Evolutionary conservation across 1,140 invertebrate species (phyloP).

Genomic region (Zaprionus africanus): DNA sequence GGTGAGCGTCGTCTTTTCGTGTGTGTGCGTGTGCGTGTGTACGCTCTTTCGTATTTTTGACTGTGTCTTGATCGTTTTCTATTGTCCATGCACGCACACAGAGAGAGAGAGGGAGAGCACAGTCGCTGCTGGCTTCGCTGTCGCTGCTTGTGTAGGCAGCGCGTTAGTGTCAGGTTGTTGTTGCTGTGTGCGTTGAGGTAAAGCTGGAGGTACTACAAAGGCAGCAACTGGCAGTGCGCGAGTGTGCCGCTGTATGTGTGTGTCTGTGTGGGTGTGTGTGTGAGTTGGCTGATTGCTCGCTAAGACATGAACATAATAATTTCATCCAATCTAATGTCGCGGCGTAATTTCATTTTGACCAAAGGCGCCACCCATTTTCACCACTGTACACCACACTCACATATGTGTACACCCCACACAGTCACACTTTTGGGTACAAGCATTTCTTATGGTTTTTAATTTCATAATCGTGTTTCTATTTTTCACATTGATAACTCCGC

Average conservation of each 20-base stretch:
- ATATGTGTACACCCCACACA: not conserved
- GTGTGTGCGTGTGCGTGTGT: slow-evolving; percentile 24
- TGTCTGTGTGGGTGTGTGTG: slow-evolving; percentile 30
- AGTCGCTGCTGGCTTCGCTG: not conserved
- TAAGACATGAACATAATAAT: slow-evolving; percentile 59
- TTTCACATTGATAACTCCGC: slow-evolving; percentile 70
- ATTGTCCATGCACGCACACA: slow-evolving; percentile 60
- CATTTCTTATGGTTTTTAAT: slow-evolving; percentile 43
- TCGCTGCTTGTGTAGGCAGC: slow-evolving; percentile 21
- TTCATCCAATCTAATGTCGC: slow-evolving; percentile 74
- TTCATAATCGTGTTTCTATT: slow-evolving; percentile 81
- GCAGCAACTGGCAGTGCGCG: slow-evolving; percentile 1
- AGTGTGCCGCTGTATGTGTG: slow-evolving; percentile 14
- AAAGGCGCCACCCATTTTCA: slow-evolving; percentile 70
- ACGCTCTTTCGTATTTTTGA: slow-evolving; percentile 24
- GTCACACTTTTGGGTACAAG: not conserved
- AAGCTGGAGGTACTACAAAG: slow-evolving; percentile 20
- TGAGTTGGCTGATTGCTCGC: slow-evolving; percentile 60
- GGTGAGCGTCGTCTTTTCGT: slow-evolving; percentile 42
- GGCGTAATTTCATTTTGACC: slow-evolving; percentile 70
- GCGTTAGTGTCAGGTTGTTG: not conserved
- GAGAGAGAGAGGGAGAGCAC: slow-evolving; percentile 3
- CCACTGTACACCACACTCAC: slow-evolving; percentile 3
- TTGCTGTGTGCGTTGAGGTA: not conserved
- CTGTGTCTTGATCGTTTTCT: slow-evolving; percentile 67